A percentile compares a stretch with the other conserved stretches of the same genome.
These are phyloP conservation scores for Crossaster papposus DNA, from an alignment of 53 echinoderm and acorn worm species.

Conservation along the genomic window DNA sequence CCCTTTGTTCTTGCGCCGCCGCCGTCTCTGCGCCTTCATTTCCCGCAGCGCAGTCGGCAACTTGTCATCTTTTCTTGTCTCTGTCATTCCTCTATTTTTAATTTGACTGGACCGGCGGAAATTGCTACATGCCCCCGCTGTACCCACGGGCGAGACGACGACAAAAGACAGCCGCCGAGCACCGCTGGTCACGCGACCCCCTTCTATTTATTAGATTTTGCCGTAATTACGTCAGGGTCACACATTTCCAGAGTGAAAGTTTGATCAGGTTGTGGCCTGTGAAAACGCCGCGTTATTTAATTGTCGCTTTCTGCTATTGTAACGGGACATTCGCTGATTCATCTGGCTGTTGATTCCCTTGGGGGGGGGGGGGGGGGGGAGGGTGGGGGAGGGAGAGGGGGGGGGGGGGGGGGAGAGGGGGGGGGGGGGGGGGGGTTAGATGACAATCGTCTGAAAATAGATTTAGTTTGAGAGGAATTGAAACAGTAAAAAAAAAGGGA, in stretches of 20 bases:
- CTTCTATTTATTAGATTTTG: constrained; percentile 1
- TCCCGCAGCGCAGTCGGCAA: background rate
- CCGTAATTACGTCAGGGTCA: constrained; percentile 32
- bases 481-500: background rate
- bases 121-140: background rate
- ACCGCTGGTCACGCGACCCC: background rate
- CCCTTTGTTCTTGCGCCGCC: background rate
- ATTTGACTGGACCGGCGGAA: background rate
- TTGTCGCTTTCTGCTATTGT: constrained; percentile 7
- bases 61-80: background rate
- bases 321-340: background rate
- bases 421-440: background rate
- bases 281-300: constrained; percentile 1
- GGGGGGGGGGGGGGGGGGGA: no score
- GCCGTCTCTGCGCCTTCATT: background rate
- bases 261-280: constrained; percentile 13
- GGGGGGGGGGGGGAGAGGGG: no score
- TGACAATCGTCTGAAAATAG: background rate
- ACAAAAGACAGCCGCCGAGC: background rate
- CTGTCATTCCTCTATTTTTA: background rate
- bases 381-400: no score
- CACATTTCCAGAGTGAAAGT: no score
- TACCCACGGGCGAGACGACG: background rate
- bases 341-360: background rate
- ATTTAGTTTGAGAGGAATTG: background rate